Percentiles rank a stretch among this genome's conserved stretches.
Conservation (phyloP, 2,888 invertebrate genomes). For the Parascotia fuliginaria region DNA sequence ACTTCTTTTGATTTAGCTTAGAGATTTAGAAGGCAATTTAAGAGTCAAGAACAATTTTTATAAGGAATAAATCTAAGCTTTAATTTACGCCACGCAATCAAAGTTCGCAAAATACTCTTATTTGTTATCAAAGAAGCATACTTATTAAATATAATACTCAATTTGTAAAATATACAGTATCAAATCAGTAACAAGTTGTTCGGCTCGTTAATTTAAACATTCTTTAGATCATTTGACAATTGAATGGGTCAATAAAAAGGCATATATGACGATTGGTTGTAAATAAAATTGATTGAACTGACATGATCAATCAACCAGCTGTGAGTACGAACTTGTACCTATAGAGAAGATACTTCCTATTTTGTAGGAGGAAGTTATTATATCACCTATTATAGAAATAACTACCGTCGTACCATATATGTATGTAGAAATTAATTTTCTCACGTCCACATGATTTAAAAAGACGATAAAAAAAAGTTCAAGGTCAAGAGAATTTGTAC, state of each 20-base stretch:
- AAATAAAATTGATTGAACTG: slow-evolving; percentile 53
- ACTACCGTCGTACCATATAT: slow-evolving; percentile 2
- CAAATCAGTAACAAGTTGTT: no score
- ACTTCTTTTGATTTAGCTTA: no score
- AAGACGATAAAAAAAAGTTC: slow-evolving; percentile 16
- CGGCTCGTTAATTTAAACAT: slow-evolving; percentile 22
- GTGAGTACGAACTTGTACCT: slow-evolving; percentile 2
- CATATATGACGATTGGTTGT: slow-evolving; percentile 61
- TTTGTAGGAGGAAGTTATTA: slow-evolving; percentile 1
- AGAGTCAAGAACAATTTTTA: no score
- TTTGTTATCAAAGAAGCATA: no score
- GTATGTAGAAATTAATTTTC: not conserved
- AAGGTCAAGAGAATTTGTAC: slow-evolving; percentile 19
- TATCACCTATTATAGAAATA: not conserved
- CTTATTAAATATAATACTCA: no score
- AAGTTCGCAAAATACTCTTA: no score
- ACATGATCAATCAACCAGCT: not conserved
- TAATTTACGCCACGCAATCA: no score
- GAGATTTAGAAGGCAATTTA: no score
- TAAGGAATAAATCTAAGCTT: no score
- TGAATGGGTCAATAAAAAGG: slow-evolving; percentile 69
- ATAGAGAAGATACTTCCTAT: not conserved
- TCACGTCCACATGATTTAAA: slow-evolving; percentile 5
- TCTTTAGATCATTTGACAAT: slow-evolving; percentile 56
- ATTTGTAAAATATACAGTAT: no score